phyloP scores from a whole-genome alignment of 2,113 vertebrate genomes.

The Pardalotus punctatus region DNA sequence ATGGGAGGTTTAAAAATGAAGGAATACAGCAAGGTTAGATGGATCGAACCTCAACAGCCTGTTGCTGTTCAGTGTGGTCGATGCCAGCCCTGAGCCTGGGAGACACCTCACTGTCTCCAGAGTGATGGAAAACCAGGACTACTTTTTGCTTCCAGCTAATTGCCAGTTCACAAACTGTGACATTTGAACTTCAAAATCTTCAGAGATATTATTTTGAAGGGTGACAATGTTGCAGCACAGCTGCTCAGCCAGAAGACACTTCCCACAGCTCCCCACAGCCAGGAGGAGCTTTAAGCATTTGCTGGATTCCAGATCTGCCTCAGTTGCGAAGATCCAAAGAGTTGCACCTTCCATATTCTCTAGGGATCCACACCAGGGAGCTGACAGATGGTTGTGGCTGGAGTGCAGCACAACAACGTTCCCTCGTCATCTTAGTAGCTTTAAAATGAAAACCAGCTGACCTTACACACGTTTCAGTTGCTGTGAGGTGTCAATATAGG shows the following conservation, averaged over 20 bases:
- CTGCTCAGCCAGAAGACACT: not conserved
- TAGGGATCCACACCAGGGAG: not conserved
- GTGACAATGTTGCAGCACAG: not conserved
- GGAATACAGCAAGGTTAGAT: not conserved
- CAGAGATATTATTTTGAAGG: not conserved
- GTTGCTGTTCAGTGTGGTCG: fast-evolving
- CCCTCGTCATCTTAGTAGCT: not conserved
- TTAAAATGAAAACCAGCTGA: not conserved
- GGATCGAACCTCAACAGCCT: not conserved
- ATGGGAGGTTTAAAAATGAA: not conserved
- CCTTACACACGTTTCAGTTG: fast-evolving
- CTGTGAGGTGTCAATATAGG: not conserved
- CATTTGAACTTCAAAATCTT: not conserved
- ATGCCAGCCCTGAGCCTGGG: not conserved
- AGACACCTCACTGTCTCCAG: not conserved
- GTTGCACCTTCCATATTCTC: not conserved
- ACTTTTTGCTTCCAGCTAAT: not conserved
- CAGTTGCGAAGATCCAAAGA: not conserved
- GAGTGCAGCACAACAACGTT: fast-evolving
- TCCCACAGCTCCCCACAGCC: not conserved
- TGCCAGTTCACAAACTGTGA: not conserved
- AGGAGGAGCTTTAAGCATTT: not conserved
- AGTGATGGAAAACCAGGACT: not conserved
- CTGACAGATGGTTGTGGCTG: not conserved
- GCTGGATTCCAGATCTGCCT: not conserved